A percentile compares a stretch with the other conserved stretches of the same genome.
These are phyloP conservation scores for Pogonocherus hispidulus DNA, from an alignment of 2,888 invertebrate genomes.

Conservation along the genomic window DNA sequence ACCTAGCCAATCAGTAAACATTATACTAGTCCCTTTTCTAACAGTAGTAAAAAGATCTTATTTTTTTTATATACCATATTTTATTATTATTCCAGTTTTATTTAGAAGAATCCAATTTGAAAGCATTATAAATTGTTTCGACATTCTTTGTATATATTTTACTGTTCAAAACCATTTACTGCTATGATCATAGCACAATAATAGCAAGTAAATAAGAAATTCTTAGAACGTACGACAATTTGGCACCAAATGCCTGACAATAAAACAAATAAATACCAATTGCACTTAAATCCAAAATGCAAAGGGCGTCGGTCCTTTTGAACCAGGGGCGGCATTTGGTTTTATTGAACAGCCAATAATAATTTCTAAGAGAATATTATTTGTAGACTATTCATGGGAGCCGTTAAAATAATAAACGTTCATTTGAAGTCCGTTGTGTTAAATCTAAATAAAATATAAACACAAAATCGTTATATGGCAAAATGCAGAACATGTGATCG, in stretches of 20 bases:
- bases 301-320: constrained; percentile 33
- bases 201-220: constrained; percentile 38
- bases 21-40: no score
- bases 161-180: neutral
- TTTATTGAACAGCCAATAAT: constrained; percentile 23
- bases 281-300: constrained; percentile 30
- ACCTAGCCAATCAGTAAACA: no score
- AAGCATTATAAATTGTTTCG: neutral
- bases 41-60: no score
- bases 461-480: no score
- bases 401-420: neutral
- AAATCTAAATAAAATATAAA: no score
- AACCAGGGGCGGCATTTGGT: constrained; percentile 18
- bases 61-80: neutral
- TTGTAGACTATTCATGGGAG: neutral
- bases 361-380: neutral
- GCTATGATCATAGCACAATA: constrained; percentile 30
- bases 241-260: constrained; percentile 39
- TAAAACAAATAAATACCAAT: constrained; percentile 33
- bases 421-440: neutral
- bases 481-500: no score
- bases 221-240: constrained; percentile 23
- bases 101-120: neutral
- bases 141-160: neutral
- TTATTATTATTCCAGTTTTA: neutral